Evolutionary conservation across 1,140 invertebrate genomes (phyloP), one percentile per base, ranked within the genome.

Genomic region (Phymorhynchus buccinoides): DNA sequence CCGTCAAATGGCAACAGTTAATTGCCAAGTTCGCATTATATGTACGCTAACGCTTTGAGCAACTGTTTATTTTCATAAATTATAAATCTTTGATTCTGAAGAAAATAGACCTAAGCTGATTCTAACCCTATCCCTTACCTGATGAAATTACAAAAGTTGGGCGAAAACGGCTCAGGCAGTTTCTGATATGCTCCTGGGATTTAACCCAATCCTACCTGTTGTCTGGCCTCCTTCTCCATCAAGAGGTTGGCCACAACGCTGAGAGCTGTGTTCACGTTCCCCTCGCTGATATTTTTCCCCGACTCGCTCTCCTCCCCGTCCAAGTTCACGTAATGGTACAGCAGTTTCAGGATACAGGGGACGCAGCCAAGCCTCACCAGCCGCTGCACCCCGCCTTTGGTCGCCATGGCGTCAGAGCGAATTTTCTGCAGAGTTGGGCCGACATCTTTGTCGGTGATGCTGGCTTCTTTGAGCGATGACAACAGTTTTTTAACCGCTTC

Each of bases 181-280:
- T n/a, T n/a, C n/a, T n/a, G n/a, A n/a, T n/a, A n/a, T n/a, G n/a
- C n/a, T n/a, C n/a, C n/a, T n/a, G n/a, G n/a, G n/a, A n/a, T n/a
- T n/a, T n/a, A n/a, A n/a, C n/a, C n/a, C 18, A 39, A 66, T 27
- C 14, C 1, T 44, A 83, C 81, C 81, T 83, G 81, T 37, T 66
- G 66, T n/a, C 81, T 39, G 35, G 66, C 81, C 1, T 32, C 66
- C 44, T 42, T 44, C 18, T 83, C 81, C 81, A 73, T 83, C 39
- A 83, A 37, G 62, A 83, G 18, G 22, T 83, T 83, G 18, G 81
- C 16, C 62, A 83, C 39, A 83, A 83, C 32, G 48, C 81, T 83
- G 39, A 83, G 52, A 83, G 62, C 81, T 30, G 44, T 41, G 37
- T 16, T 83, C 3, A 83, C 39, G 42, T 39, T 66, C 30, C 39